Conservation (phyloP, 2,113 vertebrate species). For the Cynocephalus volans region DNA sequence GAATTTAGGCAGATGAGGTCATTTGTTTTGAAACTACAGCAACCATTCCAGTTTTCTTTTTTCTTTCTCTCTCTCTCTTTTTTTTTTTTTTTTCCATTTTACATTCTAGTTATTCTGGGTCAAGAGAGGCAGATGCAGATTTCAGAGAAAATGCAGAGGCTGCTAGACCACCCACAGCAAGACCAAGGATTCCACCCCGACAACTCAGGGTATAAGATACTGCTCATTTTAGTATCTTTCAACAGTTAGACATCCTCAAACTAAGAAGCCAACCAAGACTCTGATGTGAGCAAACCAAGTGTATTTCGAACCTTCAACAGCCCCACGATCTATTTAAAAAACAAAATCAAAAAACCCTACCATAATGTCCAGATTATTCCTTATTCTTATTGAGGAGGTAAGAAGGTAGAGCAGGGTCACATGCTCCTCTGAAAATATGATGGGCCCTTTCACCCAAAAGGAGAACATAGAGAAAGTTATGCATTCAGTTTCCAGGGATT, state of each 20-base stretch:
- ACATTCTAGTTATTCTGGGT: constrained; percentile 62
- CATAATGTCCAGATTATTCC: not conserved
- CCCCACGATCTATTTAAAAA: not conserved
- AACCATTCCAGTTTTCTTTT: constrained; percentile 38
- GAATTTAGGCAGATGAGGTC: constrained; percentile 77
- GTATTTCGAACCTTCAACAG: not conserved
- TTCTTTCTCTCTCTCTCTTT: too few species aligned
- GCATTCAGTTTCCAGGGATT: not conserved
- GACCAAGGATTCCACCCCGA: not conserved
- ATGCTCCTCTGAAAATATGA: not conserved
- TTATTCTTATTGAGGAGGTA: not conserved
- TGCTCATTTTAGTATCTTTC: not conserved
- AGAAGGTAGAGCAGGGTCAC: not conserved
- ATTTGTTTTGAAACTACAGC: constrained; percentile 83
- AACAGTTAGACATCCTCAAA: not conserved
- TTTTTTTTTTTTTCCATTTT: not conserved
- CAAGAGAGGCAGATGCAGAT: constrained; percentile 38
- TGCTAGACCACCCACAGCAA: not conserved
- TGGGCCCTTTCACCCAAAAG: not conserved
- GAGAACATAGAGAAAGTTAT: not conserved
- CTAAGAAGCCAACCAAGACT: not conserved
- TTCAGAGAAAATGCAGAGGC: constrained; percentile 54
- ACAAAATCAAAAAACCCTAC: not conserved
- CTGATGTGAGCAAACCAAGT: not conserved
- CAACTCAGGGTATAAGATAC: not conserved